phyloP scores from a whole-genome alignment of 2,113 vertebrate species.

The Chaetodon auriga region DNA sequence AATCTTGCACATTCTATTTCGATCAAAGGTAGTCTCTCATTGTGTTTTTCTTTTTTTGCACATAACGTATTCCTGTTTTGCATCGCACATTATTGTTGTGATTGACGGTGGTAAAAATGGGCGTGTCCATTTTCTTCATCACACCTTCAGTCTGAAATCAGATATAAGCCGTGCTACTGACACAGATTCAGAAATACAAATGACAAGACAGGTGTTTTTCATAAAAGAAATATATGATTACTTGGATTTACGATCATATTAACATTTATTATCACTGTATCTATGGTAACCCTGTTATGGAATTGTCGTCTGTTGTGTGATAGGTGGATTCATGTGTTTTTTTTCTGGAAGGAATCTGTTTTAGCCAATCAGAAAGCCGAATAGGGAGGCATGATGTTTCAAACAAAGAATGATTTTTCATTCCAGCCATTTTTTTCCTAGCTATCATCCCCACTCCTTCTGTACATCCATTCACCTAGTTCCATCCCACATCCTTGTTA shows the following conservation, averaged over 20 bases:
- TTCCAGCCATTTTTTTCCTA: constrained; percentile 20
- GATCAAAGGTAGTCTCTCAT: neutral
- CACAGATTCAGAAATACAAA: neutral
- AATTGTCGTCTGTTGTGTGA: constrained; percentile 31
- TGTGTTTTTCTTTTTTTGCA: neutral
- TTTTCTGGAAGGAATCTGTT: constrained; percentile 44
- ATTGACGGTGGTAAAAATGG: constrained; percentile 64
- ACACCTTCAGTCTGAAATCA: constrained; percentile 31
- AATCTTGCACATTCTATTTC: neutral
- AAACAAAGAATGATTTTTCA: constrained; percentile 56
- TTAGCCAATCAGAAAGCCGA: constrained; percentile 55
- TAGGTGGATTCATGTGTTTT: constrained; percentile 39
- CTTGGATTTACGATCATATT: neutral
- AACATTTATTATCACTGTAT: constrained; percentile 44
- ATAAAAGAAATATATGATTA: neutral
- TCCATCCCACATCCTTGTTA: constrained; percentile 13
- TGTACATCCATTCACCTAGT: constrained; percentile 28
- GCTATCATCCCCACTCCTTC: constrained; percentile 33
- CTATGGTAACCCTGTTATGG: constrained; percentile 59
- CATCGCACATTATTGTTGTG: constrained; percentile 50
- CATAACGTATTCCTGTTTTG: neutral
- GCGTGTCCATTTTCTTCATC: constrained; percentile 67
- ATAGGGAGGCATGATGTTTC: constrained; percentile 27
- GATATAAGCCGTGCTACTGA: neutral
- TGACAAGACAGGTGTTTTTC: neutral